These are phyloP conservation scores for Mus minutoides DNA, from an alignment of 2,797 vertebrate genomes.

Conservation along the genomic window DNA sequence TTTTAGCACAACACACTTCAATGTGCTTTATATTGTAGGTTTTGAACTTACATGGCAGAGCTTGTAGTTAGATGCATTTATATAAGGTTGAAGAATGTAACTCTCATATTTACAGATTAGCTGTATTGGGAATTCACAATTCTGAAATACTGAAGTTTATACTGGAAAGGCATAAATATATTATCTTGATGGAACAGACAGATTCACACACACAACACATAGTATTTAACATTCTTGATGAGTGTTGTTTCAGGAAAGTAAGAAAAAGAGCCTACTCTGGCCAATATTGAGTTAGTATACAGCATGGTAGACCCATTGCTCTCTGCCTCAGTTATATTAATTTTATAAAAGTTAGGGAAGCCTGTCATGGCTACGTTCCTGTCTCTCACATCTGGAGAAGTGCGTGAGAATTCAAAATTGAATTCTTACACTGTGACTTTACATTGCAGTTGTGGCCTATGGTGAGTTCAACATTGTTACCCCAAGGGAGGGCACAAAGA, in stretches of 20 bases:
- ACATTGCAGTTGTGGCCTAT: not conserved
- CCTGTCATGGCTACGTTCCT: not conserved
- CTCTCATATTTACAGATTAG: not conserved
- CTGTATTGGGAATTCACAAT: not conserved
- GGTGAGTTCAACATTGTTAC: not conserved
- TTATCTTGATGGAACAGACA: not conserved
- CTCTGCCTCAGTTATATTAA: not conserved
- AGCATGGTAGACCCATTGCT: not conserved
- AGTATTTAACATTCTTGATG: not conserved
- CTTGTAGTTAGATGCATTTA: not conserved
- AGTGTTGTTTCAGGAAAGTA: not conserved
- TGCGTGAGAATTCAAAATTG: not conserved
- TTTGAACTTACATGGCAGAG: constrained; percentile 33
- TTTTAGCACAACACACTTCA: not conserved
- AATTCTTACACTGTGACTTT: not conserved
- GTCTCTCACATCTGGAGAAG: not conserved
- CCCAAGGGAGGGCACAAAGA: not conserved
- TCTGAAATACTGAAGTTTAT: not conserved
- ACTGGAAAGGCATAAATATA: not conserved
- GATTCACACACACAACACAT: not conserved
- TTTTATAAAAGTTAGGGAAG: not conserved
- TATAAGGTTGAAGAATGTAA: constrained; percentile 25
- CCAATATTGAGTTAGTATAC: not conserved
- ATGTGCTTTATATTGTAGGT: not conserved
- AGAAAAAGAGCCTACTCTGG: not conserved